Percentiles rank a stretch among this genome's conserved stretches.
phyloP scores from a whole-genome alignment of 2,113 vertebrate genomes.

The Addax nasomaculatus region DNA sequence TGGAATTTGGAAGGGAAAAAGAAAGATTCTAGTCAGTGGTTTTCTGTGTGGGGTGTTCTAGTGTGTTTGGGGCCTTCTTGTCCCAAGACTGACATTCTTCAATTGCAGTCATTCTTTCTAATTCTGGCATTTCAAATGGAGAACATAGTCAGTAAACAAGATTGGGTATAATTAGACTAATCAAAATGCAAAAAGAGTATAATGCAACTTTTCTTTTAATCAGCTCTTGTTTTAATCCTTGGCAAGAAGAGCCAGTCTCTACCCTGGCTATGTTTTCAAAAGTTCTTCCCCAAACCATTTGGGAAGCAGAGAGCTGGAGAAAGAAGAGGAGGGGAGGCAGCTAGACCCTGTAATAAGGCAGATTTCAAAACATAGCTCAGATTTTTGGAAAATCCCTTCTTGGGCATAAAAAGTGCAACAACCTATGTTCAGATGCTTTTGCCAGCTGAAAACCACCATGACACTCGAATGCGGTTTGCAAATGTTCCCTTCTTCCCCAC shows the following conservation, averaged over 20 bases:
- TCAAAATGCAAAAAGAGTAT: conserved; percentile 42
- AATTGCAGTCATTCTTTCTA: neutral
- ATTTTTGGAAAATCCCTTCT: conserved; percentile 66
- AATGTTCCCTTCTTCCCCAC: conserved; percentile 27
- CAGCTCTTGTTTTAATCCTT: conserved; percentile 43
- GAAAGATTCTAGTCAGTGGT: neutral
- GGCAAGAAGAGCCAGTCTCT: conserved; percentile 29
- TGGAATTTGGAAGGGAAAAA: neutral
- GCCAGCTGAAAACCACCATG: conserved; percentile 39
- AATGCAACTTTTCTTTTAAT: conserved; percentile 58
- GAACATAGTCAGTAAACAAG: neutral
- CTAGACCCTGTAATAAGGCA: conserved; percentile 25
- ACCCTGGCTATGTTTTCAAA: conserved; percentile 37
- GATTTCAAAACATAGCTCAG: conserved; percentile 56
- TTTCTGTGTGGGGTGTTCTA: neutral
- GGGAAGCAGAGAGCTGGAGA: conserved; percentile 39
- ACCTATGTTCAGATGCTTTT: conserved; percentile 23
- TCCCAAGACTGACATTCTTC: neutral
- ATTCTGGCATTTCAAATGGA: neutral
- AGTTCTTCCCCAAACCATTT: conserved; percentile 32
- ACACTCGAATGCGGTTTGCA: neutral
- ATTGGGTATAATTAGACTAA: conserved; percentile 15
- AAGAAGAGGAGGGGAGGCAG: conserved; percentile 37
- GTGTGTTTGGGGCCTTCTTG: neutral
- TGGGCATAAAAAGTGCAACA: neutral